A percentile compares a stretch with the other conserved stretches of the same genome.
These are phyloP conservation scores for Mycteria americana DNA, from an alignment of 2,797 vertebrate genomes.

Conservation along the genomic window DNA sequence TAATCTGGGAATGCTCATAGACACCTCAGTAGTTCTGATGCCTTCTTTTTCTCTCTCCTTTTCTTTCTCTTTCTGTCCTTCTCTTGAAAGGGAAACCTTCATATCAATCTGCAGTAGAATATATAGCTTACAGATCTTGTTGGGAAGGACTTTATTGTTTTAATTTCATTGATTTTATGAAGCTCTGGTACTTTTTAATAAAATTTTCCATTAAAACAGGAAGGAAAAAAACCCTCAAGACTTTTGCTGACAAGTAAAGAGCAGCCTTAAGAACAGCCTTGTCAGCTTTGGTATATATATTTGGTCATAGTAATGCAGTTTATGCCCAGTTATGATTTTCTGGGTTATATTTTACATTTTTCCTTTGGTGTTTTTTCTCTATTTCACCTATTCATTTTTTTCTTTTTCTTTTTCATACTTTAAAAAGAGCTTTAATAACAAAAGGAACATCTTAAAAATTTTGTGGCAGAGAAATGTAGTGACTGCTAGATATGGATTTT, in stretches of 20 bases:
- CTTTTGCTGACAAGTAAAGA: background rate
- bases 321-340: background rate
- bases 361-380: background rate
- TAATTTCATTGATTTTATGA: background rate
- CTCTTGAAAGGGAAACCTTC: background rate
- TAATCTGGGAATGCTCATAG: background rate
- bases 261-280: background rate
- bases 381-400: background rate
- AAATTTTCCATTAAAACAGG: background rate
- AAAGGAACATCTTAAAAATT: background rate
- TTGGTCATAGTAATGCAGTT: background rate
- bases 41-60: background rate
- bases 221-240: background rate
- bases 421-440: background rate
- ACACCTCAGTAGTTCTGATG: background rate
- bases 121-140: background rate
- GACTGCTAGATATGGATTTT: background rate
- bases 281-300: background rate
- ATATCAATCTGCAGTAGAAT: background rate
- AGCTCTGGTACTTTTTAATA: background rate
- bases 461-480: background rate
- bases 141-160: background rate
- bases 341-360: background rate
- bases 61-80: background rate
- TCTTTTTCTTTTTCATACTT: background rate